phyloP scores from a whole-genome alignment of 2,888 invertebrate species.

The Quadroppia sp. region DNA sequence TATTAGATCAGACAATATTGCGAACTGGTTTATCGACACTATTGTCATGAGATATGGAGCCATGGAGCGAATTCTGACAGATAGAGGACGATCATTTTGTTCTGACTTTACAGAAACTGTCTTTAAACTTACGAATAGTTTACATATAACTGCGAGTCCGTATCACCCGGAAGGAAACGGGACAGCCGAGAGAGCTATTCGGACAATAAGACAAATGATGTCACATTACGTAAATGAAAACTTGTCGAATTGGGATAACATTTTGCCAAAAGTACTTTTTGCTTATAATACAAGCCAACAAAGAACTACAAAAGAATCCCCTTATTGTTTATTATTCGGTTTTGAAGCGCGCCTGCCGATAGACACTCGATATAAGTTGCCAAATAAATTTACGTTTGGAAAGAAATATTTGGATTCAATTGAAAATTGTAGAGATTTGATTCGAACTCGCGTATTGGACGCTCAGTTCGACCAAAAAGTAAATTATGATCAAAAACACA shows the following conservation, averaged over 20 bases:
- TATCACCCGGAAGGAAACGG: conserved; percentile 35
- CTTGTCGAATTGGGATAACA: conserved; percentile 45
- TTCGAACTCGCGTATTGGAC: not conserved
- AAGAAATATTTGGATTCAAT: not conserved
- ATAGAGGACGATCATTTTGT: conserved; percentile 46
- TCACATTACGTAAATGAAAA: conserved; percentile 44
- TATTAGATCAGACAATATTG: not conserved
- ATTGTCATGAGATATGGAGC: conserved; percentile 24
- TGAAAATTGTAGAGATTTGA: not conserved
- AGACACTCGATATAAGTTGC: conserved; percentile 43
- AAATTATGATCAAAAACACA: not conserved
- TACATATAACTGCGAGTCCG: not conserved
- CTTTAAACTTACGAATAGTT: not conserved
- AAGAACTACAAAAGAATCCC: conserved; percentile 44
- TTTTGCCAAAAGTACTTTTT: conserved; percentile 40
- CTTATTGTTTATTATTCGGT: conserved; percentile 46
- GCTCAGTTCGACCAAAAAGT: not conserved
- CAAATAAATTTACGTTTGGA: not conserved
- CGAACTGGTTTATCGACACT: conserved; percentile 7
- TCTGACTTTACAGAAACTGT: conserved; percentile 43
- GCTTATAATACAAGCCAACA: conserved; percentile 47
- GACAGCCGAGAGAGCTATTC: conserved; percentile 32
- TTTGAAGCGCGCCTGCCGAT: conserved; percentile 43
- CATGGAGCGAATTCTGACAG: conserved; percentile 44
- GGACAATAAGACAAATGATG: conserved; percentile 46